Evolutionary conservation across 2,888 invertebrate species (phyloP), one percentile per base, ranked within the genome.

Genomic region (Drosophila maculinotata): DNA sequence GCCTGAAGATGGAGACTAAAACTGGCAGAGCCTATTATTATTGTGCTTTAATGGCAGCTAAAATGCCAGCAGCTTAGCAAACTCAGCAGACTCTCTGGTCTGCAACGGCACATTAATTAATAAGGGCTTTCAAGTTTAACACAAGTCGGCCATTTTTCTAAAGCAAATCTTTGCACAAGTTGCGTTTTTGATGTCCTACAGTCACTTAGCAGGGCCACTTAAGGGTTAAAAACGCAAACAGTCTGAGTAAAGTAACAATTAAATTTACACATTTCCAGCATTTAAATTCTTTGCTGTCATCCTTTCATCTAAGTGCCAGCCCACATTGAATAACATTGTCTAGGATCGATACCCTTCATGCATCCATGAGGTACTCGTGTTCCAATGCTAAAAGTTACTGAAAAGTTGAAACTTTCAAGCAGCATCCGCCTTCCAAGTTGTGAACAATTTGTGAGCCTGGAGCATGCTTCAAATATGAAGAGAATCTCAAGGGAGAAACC

Each of bases 21-120:
- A 62, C 72, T 58, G 51, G 45, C 45, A 56, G 42, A 30, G 72
- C 67, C 83, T 79, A 79, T 81, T 81, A 79, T 81, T 81, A 82
- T 82, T 79, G 65, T 64, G 64, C 79, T 85, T 81, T 81, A 87
- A 81, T 87, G 82, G 82, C 79, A 69, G 75, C 60, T 79, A 79
- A 79, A 83, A 68, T 73, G 81, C 59, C 87, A 64, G 56, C 86
- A 66, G 62, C 62, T 76, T 64, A 68, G 68, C 56, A 57, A 52
- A 9, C 17, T 47, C 31, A 12, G 12, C n/a, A 49, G 47, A 62
- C 44, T n/a, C 33, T 10, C n/a, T 38, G 52, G 31, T 54, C 57
- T 51, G 39, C 54, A 67, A 64, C 59, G 23, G 70, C 35, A 63
- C 76, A 77, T 77, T 77, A 76, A 77, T 77, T 69, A 77, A 63